Evolutionary conservation across 2,113 vertebrate species (phyloP).

Genomic region (Rhadina sibilatrix): DNA sequence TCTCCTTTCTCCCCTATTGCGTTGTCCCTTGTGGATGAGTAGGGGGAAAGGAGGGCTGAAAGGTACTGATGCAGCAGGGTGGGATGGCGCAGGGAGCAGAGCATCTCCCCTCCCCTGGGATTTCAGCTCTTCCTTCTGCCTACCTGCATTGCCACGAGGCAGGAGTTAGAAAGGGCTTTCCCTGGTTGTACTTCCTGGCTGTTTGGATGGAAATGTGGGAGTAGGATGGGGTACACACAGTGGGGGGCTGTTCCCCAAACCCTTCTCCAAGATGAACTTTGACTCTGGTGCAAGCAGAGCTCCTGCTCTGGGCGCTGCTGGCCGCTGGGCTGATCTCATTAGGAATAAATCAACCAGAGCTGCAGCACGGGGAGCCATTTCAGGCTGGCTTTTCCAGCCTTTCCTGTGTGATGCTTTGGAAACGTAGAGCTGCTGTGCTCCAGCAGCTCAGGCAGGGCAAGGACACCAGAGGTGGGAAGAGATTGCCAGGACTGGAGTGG

Average conservation of each 20-base stretch:
- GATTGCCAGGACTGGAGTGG: background rate
- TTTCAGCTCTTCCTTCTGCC: background rate
- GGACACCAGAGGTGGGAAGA: background rate
- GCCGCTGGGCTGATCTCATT: background rate
- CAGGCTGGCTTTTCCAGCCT: background rate
- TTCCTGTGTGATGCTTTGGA: background rate
- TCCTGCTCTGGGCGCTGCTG: background rate
- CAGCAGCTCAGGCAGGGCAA: background rate
- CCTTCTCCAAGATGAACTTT: background rate
- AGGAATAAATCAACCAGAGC: background rate
- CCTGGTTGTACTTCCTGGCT: background rate
- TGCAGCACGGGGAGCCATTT: background rate
- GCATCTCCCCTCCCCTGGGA: background rate
- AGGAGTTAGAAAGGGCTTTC: background rate
- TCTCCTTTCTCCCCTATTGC: background rate
- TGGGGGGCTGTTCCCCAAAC: background rate
- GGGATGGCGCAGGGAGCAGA: background rate
- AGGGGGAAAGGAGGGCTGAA: background rate
- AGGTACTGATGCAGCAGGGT: background rate
- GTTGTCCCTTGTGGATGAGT: fast-evolving
- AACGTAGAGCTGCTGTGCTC: background rate
- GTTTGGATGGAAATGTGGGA: background rate
- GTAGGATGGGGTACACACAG: fast-evolving
- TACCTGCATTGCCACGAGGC: background rate
- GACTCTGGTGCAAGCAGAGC: background rate